Conservation (phyloP, 2,888 invertebrate species). For the Acronicta alni region DNA sequence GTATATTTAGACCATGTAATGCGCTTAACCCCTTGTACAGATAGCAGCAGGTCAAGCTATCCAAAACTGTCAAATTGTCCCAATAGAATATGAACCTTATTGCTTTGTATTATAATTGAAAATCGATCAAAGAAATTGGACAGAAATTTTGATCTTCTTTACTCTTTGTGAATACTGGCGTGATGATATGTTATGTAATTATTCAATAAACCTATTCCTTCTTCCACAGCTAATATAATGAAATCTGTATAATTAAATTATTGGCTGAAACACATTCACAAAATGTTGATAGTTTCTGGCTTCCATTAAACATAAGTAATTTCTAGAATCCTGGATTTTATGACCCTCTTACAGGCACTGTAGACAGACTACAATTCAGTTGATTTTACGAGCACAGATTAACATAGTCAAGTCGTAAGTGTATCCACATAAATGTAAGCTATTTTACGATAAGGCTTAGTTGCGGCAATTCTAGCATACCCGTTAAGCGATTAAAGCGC, state of each 20-base stretch:
- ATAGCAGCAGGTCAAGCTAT: too few species aligned
- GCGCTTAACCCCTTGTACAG: too few species aligned
- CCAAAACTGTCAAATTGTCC: too few species aligned
- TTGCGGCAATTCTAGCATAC: conserved; percentile 14
- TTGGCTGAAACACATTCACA: conserved; percentile 10
- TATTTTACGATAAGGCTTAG: conserved; percentile 31
- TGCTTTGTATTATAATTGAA: too few species aligned
- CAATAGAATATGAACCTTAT: too few species aligned
- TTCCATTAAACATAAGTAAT: conserved; percentile 40
- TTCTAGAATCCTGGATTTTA: conserved; percentile 38
- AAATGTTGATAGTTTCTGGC: conserved; percentile 12
- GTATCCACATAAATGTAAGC: conserved; percentile 33
- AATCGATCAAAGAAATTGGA: too few species aligned
- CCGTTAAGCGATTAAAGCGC: conserved; percentile 17
- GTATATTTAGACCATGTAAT: too few species aligned
- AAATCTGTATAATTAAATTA: conserved; percentile 4
- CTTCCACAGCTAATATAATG: not conserved
- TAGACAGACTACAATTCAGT: conserved; percentile 40
- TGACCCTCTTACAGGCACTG: conserved; percentile 15
- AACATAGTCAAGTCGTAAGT: conserved; percentile 36
- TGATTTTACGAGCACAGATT: conserved; percentile 47
- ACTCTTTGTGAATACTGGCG: too few species aligned
- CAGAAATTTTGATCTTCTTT: too few species aligned
- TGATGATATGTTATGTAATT: too few species aligned
- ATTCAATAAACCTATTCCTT: too few species aligned